These are phyloP conservation scores for Harlomillsia oculata DNA, from an alignment of 1,140 invertebrate species.

Conservation along the genomic window DNA sequence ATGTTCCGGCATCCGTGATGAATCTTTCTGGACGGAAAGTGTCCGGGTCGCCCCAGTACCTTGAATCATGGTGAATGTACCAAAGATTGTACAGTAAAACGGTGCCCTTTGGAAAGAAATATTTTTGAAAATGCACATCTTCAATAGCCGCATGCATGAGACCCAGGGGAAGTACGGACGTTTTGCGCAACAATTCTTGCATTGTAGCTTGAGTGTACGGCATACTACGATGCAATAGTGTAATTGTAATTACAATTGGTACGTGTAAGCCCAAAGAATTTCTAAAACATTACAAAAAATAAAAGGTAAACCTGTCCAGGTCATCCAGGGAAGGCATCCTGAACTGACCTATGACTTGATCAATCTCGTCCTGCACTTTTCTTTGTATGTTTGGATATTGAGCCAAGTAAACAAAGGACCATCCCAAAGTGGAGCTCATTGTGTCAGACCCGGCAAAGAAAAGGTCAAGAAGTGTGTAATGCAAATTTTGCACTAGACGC, in stretches of 20 bases:
- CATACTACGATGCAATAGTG: conserved; percentile 26
- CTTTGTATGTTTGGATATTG: conserved; percentile 63
- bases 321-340: conserved; percentile 39
- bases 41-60: conserved; percentile 41
- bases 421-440: conserved; percentile 63
- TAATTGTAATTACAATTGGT: too few relatives aligned
- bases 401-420: conserved; percentile 66
- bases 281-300: too few relatives aligned
- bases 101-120: conserved; percentile 39
- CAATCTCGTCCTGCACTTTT: conserved; percentile 70
- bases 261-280: too few relatives aligned
- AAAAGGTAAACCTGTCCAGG: too few relatives aligned
- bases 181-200: conserved; percentile 12
- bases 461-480: conserved; percentile 31
- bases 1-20: conserved; percentile 36
- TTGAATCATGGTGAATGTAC: conserved; percentile 40
- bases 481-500: conserved; percentile 31
- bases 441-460: conserved; percentile 58
- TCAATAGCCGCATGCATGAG: not conserved
- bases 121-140: conserved; percentile 36
- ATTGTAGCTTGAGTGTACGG: conserved; percentile 24
- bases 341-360: conserved; percentile 57
- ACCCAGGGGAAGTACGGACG: conserved; percentile 13
- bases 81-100: conserved; percentile 41
- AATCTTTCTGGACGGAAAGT: conserved; percentile 44